A percentile compares a stretch with the other conserved stretches of the same genome.
Evolutionary conservation across 2,797 vertebrate species (phyloP).

Genomic region (Pelochelys cantorii): DNA sequence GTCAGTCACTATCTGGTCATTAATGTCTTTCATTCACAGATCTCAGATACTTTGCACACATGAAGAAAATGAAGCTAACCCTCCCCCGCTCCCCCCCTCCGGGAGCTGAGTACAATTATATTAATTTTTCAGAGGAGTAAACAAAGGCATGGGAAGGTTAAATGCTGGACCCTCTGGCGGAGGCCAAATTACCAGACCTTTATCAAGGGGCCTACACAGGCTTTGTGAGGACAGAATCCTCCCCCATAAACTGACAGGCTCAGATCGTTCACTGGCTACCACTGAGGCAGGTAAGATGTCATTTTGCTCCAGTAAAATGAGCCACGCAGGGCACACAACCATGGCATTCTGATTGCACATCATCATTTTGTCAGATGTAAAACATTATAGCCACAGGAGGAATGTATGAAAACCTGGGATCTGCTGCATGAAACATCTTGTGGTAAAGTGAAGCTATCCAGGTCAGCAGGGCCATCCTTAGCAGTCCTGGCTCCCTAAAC

Average conservation of each 20-base stretch:
- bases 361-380: neutral
- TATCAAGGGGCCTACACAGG: neutral
- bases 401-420: neutral
- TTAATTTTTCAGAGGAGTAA: neutral
- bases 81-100: no score
- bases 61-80: neutral
- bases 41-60: neutral
- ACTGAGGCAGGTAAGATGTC: rapidly evolving
- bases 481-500: no score
- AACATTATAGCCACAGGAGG: neutral
- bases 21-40: neutral
- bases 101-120: neutral
- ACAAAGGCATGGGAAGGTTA: neutral
- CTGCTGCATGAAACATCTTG: neutral
- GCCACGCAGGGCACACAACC: neutral
- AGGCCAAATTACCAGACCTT: neutral
- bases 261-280: neutral
- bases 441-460: neutral
- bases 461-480: no score
- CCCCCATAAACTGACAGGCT: neutral
- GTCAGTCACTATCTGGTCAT: neutral
- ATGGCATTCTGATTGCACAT: rapidly evolving
- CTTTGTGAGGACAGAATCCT: neutral
- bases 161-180: neutral
- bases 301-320: neutral